phyloP scores from a whole-genome alignment of 2,888 invertebrate genomes.

The Sarcophaga carnaria region DNA sequence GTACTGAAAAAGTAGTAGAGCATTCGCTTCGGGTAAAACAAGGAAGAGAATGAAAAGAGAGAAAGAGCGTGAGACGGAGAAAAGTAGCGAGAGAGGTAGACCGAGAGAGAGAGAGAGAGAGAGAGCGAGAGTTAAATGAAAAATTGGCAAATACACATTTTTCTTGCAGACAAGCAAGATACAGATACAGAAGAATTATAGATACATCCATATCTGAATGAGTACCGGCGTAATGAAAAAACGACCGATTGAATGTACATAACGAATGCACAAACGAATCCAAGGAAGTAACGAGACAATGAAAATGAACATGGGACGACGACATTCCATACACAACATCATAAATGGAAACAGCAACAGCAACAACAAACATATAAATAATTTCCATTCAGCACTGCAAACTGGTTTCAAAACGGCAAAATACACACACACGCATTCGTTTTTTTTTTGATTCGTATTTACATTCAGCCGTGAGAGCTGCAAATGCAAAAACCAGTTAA shows the following conservation, averaged over 20 bases:
- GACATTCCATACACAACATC: constrained; percentile 59
- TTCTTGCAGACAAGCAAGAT: constrained; percentile 45
- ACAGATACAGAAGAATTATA: constrained; percentile 25
- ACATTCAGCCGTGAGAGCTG: constrained; percentile 70
- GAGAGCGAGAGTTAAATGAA: background rate
- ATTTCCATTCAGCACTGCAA: constrained; percentile 75
- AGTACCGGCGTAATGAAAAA: constrained; percentile 43
- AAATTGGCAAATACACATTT: constrained; percentile 46
- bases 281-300: constrained; percentile 41
- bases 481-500: constrained; percentile 71
- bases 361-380: constrained; percentile 31
- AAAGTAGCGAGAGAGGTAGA: background rate
- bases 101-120: constrained; percentile 5
- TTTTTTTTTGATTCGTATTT: too few species aligned
- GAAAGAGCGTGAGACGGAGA: background rate
- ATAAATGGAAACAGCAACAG: constrained; percentile 38
- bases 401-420: constrained; percentile 73
- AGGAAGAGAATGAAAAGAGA: constrained; percentile 12
- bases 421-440: constrained; percentile 72
- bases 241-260: constrained; percentile 32
- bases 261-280: constrained; percentile 29
- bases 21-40: background rate
- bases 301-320: constrained; percentile 40
- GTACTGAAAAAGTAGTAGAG: background rate
- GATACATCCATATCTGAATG: constrained; percentile 30